A percentile compares a stretch with the other conserved stretches of the same genome.
Evolutionary conservation across 2,113 vertebrate species (phyloP).

Genomic region (Onychostruthus taczanowskii): DNA sequence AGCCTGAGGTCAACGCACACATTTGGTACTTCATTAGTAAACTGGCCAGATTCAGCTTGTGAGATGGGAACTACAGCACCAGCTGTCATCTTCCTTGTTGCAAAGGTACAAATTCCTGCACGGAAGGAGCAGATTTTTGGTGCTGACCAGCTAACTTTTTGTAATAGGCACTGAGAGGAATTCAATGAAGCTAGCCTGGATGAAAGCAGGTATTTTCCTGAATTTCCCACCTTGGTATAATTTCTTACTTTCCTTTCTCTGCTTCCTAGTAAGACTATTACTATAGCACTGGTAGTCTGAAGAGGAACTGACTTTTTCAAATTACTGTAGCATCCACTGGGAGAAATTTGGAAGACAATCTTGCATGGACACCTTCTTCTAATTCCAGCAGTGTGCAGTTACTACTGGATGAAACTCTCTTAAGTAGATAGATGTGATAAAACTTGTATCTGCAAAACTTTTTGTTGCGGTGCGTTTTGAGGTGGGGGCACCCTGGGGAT

Average conservation of each 20-base stretch:
- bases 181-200: neutral
- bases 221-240: neutral
- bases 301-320: neutral
- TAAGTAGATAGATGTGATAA: neutral
- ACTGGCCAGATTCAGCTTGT: neutral
- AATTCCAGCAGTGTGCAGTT: neutral
- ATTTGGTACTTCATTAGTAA: neutral
- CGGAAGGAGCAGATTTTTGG: neutral
- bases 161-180: neutral
- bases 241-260: neutral
- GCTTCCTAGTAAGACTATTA: neutral
- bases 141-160: neutral
- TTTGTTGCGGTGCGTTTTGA: too few relatives aligned
- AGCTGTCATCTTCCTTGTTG: neutral
- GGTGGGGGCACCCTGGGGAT: too few relatives aligned
- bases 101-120: neutral
- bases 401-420: neutral
- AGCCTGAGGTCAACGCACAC: neutral
- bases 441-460: neutral
- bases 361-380: neutral
- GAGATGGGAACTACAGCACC: neutral
- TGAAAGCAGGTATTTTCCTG: neutral
- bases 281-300: neutral
- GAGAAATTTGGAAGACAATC: neutral
- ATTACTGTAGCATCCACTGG: neutral